Base-by-base conservation (phyloP, 37 sponge, comb jelly and placozoan genomes). In the Bolinopsis microptera region DNA sequence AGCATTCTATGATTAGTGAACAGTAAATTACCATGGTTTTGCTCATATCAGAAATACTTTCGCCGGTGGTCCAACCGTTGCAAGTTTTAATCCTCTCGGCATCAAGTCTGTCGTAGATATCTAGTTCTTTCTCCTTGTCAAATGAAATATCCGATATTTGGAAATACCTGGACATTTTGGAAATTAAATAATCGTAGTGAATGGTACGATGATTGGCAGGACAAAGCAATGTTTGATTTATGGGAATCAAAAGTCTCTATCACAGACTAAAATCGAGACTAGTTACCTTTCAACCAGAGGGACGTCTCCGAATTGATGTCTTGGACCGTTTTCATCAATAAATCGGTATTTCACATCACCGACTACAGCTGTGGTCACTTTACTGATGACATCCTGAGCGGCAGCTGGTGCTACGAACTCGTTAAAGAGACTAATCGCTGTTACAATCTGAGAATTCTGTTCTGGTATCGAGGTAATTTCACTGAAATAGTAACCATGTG, bases 11-110 rank as follows among this genome's bases (percentile, higher is more conserved):
- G 61, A 48, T 48, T 13, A 48, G 61, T 48, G 13, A 13, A 48
- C 61, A 48, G 61, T 48, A 48, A 48, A n/a, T 30, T 72, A 72
- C 75, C 90, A 86, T 86, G 26, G 90, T 86, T 1, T 27, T 25
- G 26, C 18, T 41, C 90, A 86, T 86, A 86, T 86, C 90, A 16
- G 26, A 39, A 21, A 41, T 86, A 86, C 90, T 86, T 86, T 86
- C 90, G 8, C 90, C 90, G 3, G 25, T 33, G 0, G 90, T 86
- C 90, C 90, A 86, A 3, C 90, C 90, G 31, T 86, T 86, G 24
- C 90, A 86, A 5, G 90, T 86, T 38, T 86, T 86, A 2, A 86
- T 41, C 30, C 90, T 38, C 90, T 86, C 48, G 0, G 61, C 90
- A 39, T 86, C 48, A 5, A 22, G 9, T 40, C 26, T 28, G 1